A percentile compares a stretch with the other conserved stretches of the same genome.
These are phyloP conservation scores for Bombus ignitus DNA, from an alignment of 1,140 invertebrate genomes.

Conservation along the genomic window DNA sequence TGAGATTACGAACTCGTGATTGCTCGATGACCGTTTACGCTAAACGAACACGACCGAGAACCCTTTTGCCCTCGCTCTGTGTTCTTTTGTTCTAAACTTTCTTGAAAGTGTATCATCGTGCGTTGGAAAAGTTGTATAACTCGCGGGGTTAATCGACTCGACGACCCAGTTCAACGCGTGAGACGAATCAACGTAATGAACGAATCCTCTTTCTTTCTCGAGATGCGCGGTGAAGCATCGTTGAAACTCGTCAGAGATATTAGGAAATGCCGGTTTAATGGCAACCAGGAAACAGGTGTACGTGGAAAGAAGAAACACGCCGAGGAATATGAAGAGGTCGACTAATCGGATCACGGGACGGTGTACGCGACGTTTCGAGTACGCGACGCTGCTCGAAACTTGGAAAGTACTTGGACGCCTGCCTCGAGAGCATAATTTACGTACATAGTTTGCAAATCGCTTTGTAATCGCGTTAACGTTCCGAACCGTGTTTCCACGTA, in stretches of 20 bases:
- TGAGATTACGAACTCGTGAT: no score
- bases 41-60: no score
- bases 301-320: constrained; percentile 22
- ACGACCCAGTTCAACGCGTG: not conserved
- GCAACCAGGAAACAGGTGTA: not conserved
- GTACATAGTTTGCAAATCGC: constrained; percentile 68
- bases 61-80: no score
- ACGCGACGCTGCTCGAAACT: constrained; percentile 55
- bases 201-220: not conserved
- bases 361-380: constrained; percentile 46
- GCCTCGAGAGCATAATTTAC: constrained; percentile 47
- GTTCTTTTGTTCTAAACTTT: no score
- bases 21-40: no score
- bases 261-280: constrained; percentile 13
- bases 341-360: constrained; percentile 55
- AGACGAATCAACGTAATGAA: not conserved
- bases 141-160: no score
- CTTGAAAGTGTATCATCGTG: no score
- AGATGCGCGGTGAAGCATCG: not conserved
- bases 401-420: constrained; percentile 62
- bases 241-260: not conserved
- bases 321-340: constrained; percentile 33
- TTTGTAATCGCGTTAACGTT: constrained; percentile 70
- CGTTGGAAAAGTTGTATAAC: no score
- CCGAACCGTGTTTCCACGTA: constrained; percentile 6